These are phyloP conservation scores for Spodoptera littoralis DNA, from an alignment of 2,888 invertebrate species.

Conservation along the genomic window DNA sequence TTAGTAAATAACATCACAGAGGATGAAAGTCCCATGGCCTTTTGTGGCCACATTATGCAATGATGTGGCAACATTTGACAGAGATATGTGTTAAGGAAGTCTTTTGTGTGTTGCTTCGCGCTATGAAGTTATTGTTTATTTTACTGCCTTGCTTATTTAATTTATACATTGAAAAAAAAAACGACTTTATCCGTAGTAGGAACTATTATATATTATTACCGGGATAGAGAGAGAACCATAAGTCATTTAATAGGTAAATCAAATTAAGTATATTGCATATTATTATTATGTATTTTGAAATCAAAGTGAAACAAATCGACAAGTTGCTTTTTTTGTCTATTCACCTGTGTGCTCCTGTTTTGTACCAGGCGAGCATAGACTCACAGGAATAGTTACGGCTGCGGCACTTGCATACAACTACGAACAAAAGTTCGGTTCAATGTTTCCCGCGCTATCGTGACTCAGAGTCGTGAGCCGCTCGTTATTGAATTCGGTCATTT, in stretches of 20 bases:
- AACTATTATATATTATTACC: no score
- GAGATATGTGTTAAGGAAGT: slow-evolving; percentile 8
- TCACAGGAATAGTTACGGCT: slow-evolving; percentile 38
- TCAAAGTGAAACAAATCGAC: no score
- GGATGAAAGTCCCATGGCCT: slow-evolving; percentile 41
- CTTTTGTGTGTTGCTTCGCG: slow-evolving; percentile 4
- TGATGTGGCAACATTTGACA: slow-evolving; percentile 12
- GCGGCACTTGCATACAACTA: slow-evolving; percentile 10
- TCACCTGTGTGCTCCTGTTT: slow-evolving; percentile 56
- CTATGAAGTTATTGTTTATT: slow-evolving; percentile 8
- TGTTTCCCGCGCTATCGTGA: slow-evolving; percentile 18
- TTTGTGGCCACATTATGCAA: slow-evolving; percentile 20
- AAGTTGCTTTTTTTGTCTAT: slow-evolving; percentile 34
- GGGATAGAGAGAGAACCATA: no score
- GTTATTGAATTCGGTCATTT: no score
- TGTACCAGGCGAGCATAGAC: slow-evolving; percentile 51
- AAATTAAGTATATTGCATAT: no score
- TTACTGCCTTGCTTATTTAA: slow-evolving; percentile 3
- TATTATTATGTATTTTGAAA: no score
- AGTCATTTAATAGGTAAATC: no score
- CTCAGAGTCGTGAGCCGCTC: no score
- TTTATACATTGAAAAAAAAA: not conserved
- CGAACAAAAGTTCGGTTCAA: slow-evolving; percentile 18
- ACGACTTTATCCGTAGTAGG: no score
- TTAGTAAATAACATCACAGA: slow-evolving; percentile 37